phyloP scores from a whole-genome alignment of 2,888 invertebrate genomes.

The Fissipunctia ypsillon region DNA sequence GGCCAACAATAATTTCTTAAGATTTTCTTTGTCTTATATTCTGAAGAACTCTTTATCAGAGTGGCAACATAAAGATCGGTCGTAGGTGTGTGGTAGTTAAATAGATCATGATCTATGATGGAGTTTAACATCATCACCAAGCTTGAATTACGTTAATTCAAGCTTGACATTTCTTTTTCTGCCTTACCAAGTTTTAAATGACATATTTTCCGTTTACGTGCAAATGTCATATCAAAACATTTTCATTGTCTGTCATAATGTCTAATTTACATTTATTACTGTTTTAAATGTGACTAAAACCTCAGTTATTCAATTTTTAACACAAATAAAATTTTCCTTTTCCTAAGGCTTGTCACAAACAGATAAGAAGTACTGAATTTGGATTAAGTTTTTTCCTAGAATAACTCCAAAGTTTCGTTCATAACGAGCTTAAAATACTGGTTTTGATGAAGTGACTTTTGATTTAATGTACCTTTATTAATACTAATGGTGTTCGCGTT shows the following conservation, averaged over 20 bases:
- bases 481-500: conserved; percentile 41
- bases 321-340: neutral
- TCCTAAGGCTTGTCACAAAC: conserved; percentile 13
- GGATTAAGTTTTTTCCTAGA: conserved; percentile 28
- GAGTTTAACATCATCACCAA: too few species aligned
- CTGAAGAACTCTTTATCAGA: neutral
- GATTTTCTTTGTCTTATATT: neutral
- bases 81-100: neutral
- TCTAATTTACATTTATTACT: conserved; percentile 1
- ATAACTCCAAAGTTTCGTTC: conserved; percentile 35
- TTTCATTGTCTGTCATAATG: neutral
- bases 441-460: conserved; percentile 60
- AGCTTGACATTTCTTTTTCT: neutral
- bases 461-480: conserved; percentile 57
- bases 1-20: neutral
- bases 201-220: neutral
- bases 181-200: too few species aligned
- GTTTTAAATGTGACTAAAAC: neutral
- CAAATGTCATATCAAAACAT: neutral
- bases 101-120: too few species aligned
- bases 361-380: conserved; percentile 43
- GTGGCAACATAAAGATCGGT: neutral
- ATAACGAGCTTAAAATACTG: conserved; percentile 49
- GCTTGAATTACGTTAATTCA: too few species aligned
- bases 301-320: conserved; percentile 3